Evolutionary conservation across 2,888 invertebrate species (phyloP), one percentile per base, ranked within the genome.

Genomic region (Priocnemis perturbator): DNA sequence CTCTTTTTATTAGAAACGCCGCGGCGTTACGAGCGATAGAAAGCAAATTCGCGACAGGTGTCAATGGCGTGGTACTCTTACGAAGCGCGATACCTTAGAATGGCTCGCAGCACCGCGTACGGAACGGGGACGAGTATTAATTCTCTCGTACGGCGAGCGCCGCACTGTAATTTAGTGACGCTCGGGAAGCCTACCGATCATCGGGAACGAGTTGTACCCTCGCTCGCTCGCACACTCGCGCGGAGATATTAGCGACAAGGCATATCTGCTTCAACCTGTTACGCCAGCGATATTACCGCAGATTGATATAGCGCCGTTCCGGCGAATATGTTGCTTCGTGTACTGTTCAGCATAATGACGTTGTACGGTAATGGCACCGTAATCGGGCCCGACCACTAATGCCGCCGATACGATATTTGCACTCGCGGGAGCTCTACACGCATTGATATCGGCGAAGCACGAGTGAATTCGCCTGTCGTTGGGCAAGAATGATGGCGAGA

Each of bases 231-330:
- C 52, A 56, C 74, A 57, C 67, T 76, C 69, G 69, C 76, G 60
- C 67, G 50, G 65, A 79, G 80, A 80, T 79, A 79, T 78, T 76
- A 77, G 73, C 80, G 79, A 79, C 80, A 79, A 79, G 74, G 71
- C 72, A 68, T 72, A 79, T 79, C 79, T 77, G 67, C 70, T 73
- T 80, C 80, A 79, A 79, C 80, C 78, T 79, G 76, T 63, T 76
- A 78, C 71, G n/a, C 65, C 65, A 64, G 67, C 71, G 60, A 77
- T 80, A 80, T 79, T 80, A 77, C 63, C 26, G 61, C 55, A 72
- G 80, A 80, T 79, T 79, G 78, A 79, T 79, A 77, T 79, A 77
- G 77, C 74, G 52, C 75, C 73, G 61, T 73, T 73, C 62, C 60
- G 71, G 71, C 71, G 73, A 79, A 79, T 79, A 80, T 61, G 78